phyloP scores from a whole-genome alignment of 1,140 invertebrate species.

The Pteromalus puparum region DNA sequence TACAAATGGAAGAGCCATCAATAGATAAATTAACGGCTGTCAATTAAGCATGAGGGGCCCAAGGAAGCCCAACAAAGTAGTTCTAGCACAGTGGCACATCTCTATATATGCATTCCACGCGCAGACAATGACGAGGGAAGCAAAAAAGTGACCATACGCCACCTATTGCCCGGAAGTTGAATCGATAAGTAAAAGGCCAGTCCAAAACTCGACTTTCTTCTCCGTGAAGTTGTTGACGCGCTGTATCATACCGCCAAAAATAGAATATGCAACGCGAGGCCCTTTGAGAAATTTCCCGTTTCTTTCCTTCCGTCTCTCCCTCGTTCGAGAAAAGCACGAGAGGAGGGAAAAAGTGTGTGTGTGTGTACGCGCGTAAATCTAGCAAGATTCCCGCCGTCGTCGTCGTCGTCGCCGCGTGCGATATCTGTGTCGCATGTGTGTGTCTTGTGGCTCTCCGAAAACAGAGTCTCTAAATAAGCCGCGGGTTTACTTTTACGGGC shows the following conservation, averaged over 20 bases:
- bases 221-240: too few species aligned
- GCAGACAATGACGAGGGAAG: too few species aligned
- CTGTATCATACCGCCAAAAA: too few species aligned
- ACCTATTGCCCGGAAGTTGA: background rate
- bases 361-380: constrained; percentile 36
- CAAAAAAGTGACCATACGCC: background rate
- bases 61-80: too few species aligned
- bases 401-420: background rate
- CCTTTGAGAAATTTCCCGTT: background rate
- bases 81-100: too few species aligned
- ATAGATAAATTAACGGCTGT: too few species aligned
- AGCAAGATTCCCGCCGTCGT: constrained; percentile 28
- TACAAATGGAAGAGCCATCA: too few species aligned
- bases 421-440: constrained; percentile 43
- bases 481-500: constrained; percentile 17
- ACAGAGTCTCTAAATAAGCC: constrained; percentile 43
- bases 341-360: background rate
- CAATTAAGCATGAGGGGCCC: too few species aligned
- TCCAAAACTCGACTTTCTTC: too few species aligned
- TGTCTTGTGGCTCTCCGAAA: background rate
- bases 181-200: too few species aligned
- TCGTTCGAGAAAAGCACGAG: constrained; percentile 8
- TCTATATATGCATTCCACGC: too few species aligned
- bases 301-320: constrained; percentile 7
- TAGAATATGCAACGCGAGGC: constrained; percentile 29